These are phyloP conservation scores for Hydrozoanthus tunicans DNA, from an alignment of 64 coral and sea anemone species.

Conservation along the genomic window DNA sequence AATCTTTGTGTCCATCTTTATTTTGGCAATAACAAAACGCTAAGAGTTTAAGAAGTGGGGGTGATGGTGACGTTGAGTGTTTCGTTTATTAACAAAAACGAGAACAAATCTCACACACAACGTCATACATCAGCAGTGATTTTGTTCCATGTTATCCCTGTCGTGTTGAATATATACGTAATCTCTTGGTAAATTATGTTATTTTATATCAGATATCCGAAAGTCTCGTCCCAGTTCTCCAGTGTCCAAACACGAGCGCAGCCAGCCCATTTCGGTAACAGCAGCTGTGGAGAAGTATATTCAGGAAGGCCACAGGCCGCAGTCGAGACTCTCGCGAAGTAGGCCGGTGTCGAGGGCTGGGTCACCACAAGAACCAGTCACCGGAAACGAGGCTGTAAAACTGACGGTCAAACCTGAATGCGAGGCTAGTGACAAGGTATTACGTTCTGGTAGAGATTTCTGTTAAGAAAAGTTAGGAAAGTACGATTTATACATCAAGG, in stretches of 20 bases:
- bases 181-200: background rate
- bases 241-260: conserved; percentile 33
- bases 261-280: conserved; percentile 54
- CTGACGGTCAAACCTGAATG: background rate
- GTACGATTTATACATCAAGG: too few relatives aligned
- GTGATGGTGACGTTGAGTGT: too few relatives aligned
- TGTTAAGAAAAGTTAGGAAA: too few relatives aligned
- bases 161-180: too few relatives aligned
- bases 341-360: conserved; percentile 28
- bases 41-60: too few relatives aligned
- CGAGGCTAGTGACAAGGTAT: background rate
- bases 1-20: too few relatives aligned
- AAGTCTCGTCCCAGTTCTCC: conserved; percentile 84
- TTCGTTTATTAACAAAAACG: too few relatives aligned
- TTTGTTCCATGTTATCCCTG: too few relatives aligned
- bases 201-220: conserved; percentile 56
- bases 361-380: background rate
- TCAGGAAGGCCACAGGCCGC: conserved; percentile 64
- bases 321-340: conserved; percentile 57
- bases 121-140: too few relatives aligned
- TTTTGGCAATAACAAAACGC: too few relatives aligned
- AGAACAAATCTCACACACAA: too few relatives aligned
- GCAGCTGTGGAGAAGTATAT: conserved; percentile 69
- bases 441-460: background rate
- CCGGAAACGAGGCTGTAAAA: conserved; percentile 33